A percentile compares a stretch with the other conserved stretches of the same genome.
Conservation (phyloP, 2,113 vertebrate species). For the Nesoenas mayeri region DNA sequence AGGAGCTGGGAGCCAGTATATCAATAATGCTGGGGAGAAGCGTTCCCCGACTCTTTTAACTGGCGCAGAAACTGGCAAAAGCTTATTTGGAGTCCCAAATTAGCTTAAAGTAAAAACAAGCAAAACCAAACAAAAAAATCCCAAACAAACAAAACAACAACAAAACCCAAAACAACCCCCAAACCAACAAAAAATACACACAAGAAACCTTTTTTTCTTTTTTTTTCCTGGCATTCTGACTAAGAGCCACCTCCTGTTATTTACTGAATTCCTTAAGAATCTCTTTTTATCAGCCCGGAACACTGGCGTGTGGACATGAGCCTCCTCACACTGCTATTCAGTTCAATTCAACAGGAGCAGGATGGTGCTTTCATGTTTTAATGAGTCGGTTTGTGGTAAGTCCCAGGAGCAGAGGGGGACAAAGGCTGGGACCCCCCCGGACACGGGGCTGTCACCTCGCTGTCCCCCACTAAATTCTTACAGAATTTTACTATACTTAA, state of each 20-base stretch:
- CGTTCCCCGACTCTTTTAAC: not conserved
- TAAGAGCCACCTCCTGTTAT: not conserved
- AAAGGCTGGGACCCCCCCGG: not conserved
- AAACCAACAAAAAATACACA: too few relatives aligned
- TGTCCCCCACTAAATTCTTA: not conserved
- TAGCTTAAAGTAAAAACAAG: not conserved
- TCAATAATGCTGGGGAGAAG: not conserved
- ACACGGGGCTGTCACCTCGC: rapidly evolving
- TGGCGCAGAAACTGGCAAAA: not conserved
- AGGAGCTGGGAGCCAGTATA: not conserved
- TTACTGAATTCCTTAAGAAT: not conserved
- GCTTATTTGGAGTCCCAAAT: not conserved
- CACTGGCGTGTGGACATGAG: not conserved
- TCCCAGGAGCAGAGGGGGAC: not conserved
- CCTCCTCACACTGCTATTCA: not conserved
- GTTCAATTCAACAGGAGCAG: not conserved
- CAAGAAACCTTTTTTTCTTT: not conserved
- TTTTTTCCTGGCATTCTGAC: not conserved
- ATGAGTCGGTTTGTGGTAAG: rapidly evolving
- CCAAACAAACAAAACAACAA: too few relatives aligned
- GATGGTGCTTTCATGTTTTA: not conserved
- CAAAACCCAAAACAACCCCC: too few relatives aligned
- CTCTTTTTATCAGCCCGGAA: not conserved
- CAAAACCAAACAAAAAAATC: too few relatives aligned
- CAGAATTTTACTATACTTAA: not conserved